Percentiles rank a stretch among this genome's conserved stretches.
phyloP scores from a whole-genome alignment of 2,888 invertebrate genomes.

The Tetropium fuscum region DNA sequence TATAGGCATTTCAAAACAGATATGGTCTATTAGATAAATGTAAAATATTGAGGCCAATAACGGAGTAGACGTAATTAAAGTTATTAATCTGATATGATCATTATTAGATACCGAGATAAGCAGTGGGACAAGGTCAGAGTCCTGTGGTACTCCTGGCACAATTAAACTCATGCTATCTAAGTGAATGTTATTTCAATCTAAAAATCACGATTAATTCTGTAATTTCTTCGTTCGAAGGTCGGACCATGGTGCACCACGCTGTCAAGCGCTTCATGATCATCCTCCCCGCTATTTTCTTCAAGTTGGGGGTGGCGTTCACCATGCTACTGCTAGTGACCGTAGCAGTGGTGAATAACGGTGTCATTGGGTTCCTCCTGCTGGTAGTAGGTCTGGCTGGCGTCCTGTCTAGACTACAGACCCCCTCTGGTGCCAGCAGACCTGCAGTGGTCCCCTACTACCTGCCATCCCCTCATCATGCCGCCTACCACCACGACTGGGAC shows the following conservation, averaged over 20 bases:
- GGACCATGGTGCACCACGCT: conserved; percentile 80
- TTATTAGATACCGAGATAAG: no score
- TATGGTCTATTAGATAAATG: no score
- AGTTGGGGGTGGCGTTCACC: conserved; percentile 81
- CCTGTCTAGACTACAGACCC: conserved; percentile 60
- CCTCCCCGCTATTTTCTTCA: conserved; percentile 80
- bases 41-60: no score
- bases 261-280: conserved; percentile 78
- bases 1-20: no score
- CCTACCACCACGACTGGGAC: conserved; percentile 42
- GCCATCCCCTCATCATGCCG: conserved; percentile 41
- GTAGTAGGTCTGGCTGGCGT: conserved; percentile 64
- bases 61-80: no score
- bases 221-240: conserved; percentile 67
- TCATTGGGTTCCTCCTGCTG: conserved; percentile 74
- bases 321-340: conserved; percentile 75
- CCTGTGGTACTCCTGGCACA: no score
- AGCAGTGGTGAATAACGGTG: conserved; percentile 80
- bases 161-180: no score
- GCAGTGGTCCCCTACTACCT: conserved; percentile 38
- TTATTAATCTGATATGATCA: no score
- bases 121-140: no score
- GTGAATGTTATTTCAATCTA: no score
- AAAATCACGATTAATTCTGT: no score
- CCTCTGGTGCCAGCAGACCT: conserved; percentile 52